These are phyloP conservation scores for Corvus hawaiiensis DNA, from an alignment of 2,113 vertebrate genomes.

Conservation along the genomic window DNA sequence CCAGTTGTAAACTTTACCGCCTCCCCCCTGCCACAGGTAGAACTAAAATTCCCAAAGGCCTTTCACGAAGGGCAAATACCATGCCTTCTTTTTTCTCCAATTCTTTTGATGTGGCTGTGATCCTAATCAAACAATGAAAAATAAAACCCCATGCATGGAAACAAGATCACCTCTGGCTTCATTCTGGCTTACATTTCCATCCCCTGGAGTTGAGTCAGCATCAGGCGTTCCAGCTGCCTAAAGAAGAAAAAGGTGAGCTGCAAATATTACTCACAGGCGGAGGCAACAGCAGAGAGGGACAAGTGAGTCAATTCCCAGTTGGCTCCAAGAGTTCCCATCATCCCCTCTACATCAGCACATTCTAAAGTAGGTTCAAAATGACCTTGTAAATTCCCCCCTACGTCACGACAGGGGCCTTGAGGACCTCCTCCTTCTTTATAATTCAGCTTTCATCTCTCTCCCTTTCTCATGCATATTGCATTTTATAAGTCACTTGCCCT, in stretches of 20 bases:
- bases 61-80: not conserved
- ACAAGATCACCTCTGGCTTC: constrained; percentile 47
- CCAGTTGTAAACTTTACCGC: not conserved
- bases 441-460: not conserved
- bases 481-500: not conserved
- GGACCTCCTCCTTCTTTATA: not conserved
- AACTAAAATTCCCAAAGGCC: not conserved
- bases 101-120: not conserved
- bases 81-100: not conserved
- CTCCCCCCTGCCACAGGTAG: not conserved
- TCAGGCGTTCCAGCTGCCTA: not conserved
- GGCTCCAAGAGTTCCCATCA: not conserved
- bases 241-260: constrained; percentile 31
- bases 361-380: not conserved
- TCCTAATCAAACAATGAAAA: constrained; percentile 23
- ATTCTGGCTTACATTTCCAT: constrained; percentile 17
- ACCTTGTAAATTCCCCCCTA: constrained; percentile 26
- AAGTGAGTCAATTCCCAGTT: constrained; percentile 50
- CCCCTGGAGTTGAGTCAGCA: constrained; percentile 53
- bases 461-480: not conserved
- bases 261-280: constrained; percentile 44
- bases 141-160: not conserved
- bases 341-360: constrained; percentile 20
- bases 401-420: not conserved
- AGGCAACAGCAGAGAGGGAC: constrained; percentile 29